phyloP scores from a whole-genome alignment of 2,888 invertebrate species.

The Eugnorisma glareosa region DNA sequence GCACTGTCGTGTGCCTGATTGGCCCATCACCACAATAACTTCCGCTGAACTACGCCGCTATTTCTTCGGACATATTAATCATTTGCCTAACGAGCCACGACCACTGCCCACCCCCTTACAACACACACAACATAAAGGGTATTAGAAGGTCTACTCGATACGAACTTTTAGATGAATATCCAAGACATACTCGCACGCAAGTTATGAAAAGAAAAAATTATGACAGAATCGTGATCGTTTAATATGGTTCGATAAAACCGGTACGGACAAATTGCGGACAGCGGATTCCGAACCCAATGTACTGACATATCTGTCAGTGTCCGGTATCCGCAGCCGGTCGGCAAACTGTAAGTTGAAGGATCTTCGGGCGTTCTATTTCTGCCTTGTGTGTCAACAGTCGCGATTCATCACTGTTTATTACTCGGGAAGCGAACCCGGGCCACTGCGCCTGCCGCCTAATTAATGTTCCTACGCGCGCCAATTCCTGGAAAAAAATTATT shows the following conservation, averaged over 20 bases:
- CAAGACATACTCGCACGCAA: neutral
- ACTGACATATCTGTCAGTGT: neutral
- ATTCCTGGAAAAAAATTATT: constrained; percentile 40
- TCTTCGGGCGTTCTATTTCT: constrained; percentile 4
- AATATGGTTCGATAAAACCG: neutral
- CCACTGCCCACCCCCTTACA: constrained; percentile 34
- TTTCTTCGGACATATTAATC: constrained; percentile 52
- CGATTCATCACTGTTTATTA: constrained; percentile 60
- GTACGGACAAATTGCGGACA: neutral
- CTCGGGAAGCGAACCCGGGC: constrained; percentile 45
- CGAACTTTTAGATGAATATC: neutral
- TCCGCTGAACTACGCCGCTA: constrained; percentile 18
- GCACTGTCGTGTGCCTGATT: constrained; percentile 31
- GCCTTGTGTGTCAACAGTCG: neutral
- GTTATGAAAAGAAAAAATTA: neutral
- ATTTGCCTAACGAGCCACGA: constrained; percentile 57
- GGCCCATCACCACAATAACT: constrained; percentile 16
- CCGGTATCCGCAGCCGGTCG: neutral
- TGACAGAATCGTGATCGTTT: neutral
- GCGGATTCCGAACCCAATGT: neutral
- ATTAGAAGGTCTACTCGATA: constrained; percentile 24
- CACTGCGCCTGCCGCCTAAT: constrained; percentile 30
- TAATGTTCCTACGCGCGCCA: constrained; percentile 52
- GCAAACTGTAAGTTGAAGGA: neutral
- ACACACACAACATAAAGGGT: neutral